These are phyloP conservation scores for Pogonomyrmex californicus DNA, from an alignment of 1,140 invertebrate genomes.

Conservation along the genomic window DNA sequence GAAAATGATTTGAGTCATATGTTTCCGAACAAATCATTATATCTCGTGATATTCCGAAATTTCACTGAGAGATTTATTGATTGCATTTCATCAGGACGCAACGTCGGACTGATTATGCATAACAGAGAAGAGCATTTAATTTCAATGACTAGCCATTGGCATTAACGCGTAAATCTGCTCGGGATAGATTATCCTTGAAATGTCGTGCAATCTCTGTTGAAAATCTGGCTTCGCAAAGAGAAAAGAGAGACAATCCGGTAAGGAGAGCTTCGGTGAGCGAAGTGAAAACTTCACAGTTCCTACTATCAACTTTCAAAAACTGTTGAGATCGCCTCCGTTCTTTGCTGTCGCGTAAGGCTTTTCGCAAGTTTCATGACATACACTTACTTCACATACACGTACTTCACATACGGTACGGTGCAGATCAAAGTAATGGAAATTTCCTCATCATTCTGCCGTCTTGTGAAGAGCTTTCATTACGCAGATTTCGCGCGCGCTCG, in stretches of 20 bases:
- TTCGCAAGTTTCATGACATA: conserved; percentile 67
- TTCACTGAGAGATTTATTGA: conserved; percentile 49
- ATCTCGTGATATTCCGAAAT: conserved; percentile 55
- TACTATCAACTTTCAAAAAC: conserved; percentile 72
- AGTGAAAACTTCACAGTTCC: conserved; percentile 59
- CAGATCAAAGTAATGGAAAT: conserved; percentile 74
- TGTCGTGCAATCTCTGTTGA: conserved; percentile 43
- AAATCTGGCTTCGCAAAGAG: conserved; percentile 44
- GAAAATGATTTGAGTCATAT: conserved; percentile 35
- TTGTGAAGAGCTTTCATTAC: conserved; percentile 78
- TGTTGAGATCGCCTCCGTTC: conserved; percentile 77
- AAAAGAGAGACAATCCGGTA: conserved; percentile 12
- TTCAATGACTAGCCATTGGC: conserved; percentile 53
- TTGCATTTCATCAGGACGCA: conserved; percentile 28
- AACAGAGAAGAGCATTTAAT: conserved; percentile 57
- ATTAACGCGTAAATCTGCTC: conserved; percentile 36
- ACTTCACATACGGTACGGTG: conserved; percentile 60
- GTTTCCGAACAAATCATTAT: conserved; percentile 52
- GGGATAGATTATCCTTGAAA: conserved; percentile 57
- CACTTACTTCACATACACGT: conserved; percentile 26
- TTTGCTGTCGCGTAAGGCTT: conserved; percentile 66
- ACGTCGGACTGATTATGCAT: conserved; percentile 27
- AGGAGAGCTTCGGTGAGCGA: not conserved
- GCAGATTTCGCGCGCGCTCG: conserved; percentile 51
- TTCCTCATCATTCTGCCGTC: conserved; percentile 74